phyloP scores from a whole-genome alignment of 2,113 vertebrate species.

The Dicentrarchus labrax region DNA sequence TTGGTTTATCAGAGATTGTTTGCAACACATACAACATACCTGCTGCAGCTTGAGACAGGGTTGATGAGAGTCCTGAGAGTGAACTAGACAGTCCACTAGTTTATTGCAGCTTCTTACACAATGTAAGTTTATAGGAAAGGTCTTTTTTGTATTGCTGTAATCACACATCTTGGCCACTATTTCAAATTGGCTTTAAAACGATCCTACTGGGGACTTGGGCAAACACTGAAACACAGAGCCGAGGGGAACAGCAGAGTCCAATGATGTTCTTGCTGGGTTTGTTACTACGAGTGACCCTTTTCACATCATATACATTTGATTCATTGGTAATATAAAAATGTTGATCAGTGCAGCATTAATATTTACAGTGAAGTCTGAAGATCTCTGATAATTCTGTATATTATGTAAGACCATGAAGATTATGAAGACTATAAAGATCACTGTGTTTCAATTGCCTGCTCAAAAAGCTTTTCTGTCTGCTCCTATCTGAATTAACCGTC shows the following conservation, averaged over 20 bases:
- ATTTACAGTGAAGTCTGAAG: background rate
- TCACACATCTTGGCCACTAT: too few relatives aligned
- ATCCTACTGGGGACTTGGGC: too few relatives aligned
- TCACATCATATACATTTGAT: too few relatives aligned
- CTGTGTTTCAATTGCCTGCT: conserved; percentile 5
- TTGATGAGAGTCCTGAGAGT: background rate
- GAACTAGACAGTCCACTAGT: background rate
- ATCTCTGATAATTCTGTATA: background rate
- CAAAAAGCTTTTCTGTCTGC: conserved; percentile 17
- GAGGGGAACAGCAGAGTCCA: background rate
- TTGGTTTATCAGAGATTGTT: too few relatives aligned
- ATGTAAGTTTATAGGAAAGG: too few relatives aligned
- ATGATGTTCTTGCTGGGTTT: background rate
- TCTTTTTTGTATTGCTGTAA: too few relatives aligned
- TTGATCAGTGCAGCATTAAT: background rate
- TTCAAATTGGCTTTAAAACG: too few relatives aligned
- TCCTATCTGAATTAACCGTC: conserved; percentile 26
- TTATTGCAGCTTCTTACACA: too few relatives aligned
- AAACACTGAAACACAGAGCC: background rate
- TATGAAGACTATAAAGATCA: background rate
- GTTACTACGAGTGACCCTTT: too few relatives aligned
- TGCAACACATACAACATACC: background rate
- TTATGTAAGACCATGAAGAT: conserved; percentile 18
- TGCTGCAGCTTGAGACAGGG: background rate
- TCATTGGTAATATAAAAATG: background rate